Percentiles rank a stretch among this genome's conserved stretches.
Conservation (phyloP, 2,113 vertebrate species). For the Nipponia nippon region DNA sequence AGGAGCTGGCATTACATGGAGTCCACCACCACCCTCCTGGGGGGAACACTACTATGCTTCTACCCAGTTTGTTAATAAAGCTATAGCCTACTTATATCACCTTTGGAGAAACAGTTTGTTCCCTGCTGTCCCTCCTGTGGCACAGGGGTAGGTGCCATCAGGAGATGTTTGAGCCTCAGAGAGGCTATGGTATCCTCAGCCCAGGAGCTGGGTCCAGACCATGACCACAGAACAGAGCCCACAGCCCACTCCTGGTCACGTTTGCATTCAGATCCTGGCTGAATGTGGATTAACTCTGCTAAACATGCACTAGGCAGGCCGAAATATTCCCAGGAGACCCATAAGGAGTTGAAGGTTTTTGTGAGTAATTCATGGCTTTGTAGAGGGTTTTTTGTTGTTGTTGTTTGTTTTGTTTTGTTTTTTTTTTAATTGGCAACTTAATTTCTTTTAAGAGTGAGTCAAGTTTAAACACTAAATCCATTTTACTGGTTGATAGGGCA, state of each 20-base stretch:
- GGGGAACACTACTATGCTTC: neutral
- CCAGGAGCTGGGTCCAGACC: neutral
- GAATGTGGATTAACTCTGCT: neutral
- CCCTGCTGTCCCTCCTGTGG: neutral
- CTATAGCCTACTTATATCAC: no score
- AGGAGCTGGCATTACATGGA: neutral
- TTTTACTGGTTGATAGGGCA: neutral
- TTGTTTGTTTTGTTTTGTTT: no score
- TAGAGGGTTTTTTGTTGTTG: neutral
- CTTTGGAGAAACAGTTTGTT: neutral
- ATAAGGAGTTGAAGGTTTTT: neutral
- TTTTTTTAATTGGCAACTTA: neutral
- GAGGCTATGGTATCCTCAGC: neutral
- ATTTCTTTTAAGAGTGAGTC: neutral
- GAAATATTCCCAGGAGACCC: neutral
- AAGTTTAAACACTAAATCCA: neutral
- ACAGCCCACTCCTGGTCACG: neutral
- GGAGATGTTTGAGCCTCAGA: neutral
- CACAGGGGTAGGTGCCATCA: neutral
- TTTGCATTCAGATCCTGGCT: neutral
- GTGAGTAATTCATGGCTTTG: neutral
- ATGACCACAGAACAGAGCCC: neutral
- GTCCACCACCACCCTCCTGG: no score
- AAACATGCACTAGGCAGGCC: neutral
- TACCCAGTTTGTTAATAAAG: neutral